phyloP scores from a whole-genome alignment of 2,113 vertebrate genomes.

The Aldabrachelys gigantea region DNA sequence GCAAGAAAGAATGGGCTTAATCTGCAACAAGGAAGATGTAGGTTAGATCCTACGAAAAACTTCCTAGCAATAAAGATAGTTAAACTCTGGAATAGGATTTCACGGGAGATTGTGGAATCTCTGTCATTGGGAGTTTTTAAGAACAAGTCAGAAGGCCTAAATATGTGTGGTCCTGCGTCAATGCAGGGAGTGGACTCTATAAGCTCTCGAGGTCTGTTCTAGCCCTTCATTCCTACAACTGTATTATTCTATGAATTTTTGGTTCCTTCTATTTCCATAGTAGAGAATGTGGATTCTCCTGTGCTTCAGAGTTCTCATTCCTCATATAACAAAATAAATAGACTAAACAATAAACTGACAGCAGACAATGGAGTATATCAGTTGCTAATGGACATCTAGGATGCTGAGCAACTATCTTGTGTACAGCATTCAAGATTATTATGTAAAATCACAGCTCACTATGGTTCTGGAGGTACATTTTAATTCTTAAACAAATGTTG shows the following conservation, averaged over 20 bases:
- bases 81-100: background rate
- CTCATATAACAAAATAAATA: background rate
- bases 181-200: background rate
- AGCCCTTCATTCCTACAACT: background rate
- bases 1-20: background rate
- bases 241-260: background rate
- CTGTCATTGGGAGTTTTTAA: background rate
- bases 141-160: background rate
- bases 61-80: background rate
- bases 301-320: background rate
- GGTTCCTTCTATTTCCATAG: background rate
- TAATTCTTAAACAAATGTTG: slow-evolving; percentile 10
- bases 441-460: background rate
- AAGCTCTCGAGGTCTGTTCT: background rate
- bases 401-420: background rate
- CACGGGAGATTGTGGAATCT: background rate
- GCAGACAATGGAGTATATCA: accelerated
- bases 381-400: background rate
- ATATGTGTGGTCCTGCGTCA: background rate
- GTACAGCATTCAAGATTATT: background rate
- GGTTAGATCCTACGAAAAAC: no score
- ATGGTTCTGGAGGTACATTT: background rate
- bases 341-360: background rate
- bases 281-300: background rate
- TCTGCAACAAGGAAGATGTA: no score